Evolutionary conservation across 23 tunicate species (phyloP).

Genomic region (Styela plicata): DNA sequence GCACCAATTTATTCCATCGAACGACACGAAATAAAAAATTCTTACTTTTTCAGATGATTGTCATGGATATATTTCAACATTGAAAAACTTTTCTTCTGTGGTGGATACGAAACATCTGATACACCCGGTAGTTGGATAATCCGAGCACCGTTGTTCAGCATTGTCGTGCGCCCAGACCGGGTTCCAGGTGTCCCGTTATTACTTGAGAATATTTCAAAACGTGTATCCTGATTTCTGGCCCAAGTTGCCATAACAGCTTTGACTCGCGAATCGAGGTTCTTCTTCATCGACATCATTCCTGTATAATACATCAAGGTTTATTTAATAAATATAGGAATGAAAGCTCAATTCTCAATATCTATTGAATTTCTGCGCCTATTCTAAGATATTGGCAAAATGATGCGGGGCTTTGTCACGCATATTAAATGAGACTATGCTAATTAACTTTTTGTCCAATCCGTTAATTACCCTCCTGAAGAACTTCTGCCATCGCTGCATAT

Average conservation of each 20-base stretch:
- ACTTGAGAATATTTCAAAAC: conserved; percentile 24
- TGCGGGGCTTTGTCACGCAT: too few relatives aligned
- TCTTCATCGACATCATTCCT: conserved; percentile 35
- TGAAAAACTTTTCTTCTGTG: conserved; percentile 41
- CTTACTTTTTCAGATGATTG: conserved; percentile 39
- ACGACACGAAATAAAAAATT: too few relatives aligned
- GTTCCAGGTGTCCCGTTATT: conserved; percentile 14
- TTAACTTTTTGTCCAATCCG: too few relatives aligned
- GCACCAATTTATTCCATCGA: too few relatives aligned
- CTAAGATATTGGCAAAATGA: too few relatives aligned
- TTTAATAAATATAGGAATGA: not conserved
- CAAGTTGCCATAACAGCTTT: conserved; percentile 28
- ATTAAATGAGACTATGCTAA: too few relatives aligned
- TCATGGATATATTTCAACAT: conserved; percentile 45
- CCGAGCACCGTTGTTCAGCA: not conserved
- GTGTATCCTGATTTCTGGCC: conserved; percentile 4
- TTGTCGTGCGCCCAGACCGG: not conserved
- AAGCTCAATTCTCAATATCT: too few relatives aligned
- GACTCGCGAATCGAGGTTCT: conserved; percentile 14
- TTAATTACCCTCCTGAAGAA: too few relatives aligned
- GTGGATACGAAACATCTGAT: conserved; percentile 33
- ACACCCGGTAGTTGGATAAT: conserved; percentile 36
- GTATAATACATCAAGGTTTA: not conserved
- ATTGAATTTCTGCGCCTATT: too few relatives aligned
- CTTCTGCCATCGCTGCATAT: too few relatives aligned